Evolutionary conservation across 2,888 invertebrate species (phyloP).

Genomic region (Drosophila ustulata): DNA sequence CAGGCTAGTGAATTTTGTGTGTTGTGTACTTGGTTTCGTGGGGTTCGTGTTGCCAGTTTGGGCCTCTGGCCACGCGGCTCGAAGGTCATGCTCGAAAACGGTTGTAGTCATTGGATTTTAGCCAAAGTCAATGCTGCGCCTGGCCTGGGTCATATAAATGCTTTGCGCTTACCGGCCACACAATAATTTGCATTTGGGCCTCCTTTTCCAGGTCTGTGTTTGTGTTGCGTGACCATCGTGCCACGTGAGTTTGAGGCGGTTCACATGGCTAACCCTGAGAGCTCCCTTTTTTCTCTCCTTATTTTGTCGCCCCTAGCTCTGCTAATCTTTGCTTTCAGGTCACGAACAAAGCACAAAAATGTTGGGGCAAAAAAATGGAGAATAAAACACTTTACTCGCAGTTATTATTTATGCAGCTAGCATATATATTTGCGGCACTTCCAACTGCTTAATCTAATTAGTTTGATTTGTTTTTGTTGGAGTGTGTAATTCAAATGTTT

Average conservation of each 20-base stretch:
- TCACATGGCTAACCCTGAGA: conserved; percentile 19
- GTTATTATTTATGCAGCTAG: background rate
- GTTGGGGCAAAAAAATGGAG: background rate
- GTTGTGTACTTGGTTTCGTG: conserved; percentile 21
- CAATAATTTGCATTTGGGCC: conserved; percentile 44
- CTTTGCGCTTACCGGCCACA: conserved; percentile 39
- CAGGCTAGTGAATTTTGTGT: conserved; percentile 14
- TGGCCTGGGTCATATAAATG: conserved; percentile 26
- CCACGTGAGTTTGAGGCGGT: conserved; percentile 40
- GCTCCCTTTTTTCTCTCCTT: background rate
- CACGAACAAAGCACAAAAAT: conserved; percentile 24
- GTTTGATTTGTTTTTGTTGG: conserved; percentile 27
- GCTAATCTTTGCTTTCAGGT: conserved; percentile 44
- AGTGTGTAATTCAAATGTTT: conserved; percentile 32
- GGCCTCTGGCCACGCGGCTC: conserved; percentile 27
- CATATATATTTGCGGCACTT: background rate
- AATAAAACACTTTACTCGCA: conserved; percentile 8
- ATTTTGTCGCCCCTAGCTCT: background rate
- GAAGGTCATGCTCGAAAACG: conserved; percentile 48
- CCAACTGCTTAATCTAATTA: conserved; percentile 28
- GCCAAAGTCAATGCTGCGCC: conserved; percentile 61
- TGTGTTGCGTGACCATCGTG: conserved; percentile 53
- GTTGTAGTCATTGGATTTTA: conserved; percentile 50
- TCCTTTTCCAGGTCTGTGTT: conserved; percentile 9
- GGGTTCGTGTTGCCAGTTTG: conserved; percentile 31